Conservation (phyloP, 2,888 invertebrate genomes). For the Thyatira batis region DNA sequence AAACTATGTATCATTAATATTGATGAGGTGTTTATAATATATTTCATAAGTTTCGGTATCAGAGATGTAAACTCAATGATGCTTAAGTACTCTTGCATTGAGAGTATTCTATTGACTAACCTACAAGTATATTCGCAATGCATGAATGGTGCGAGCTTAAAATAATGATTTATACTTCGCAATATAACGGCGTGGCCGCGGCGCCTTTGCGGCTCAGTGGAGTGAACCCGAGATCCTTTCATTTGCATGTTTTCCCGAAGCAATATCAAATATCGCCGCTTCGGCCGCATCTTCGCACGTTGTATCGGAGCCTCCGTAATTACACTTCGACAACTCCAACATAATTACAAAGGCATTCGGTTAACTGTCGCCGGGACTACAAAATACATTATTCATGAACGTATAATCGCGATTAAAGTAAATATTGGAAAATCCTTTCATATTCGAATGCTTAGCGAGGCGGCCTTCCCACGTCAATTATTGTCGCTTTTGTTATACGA, state of each 20-base stretch:
- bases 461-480: constrained; percentile 32
- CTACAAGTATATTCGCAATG: constrained; percentile 8
- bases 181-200: constrained; percentile 19
- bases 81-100: constrained; percentile 27
- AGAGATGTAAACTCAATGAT: constrained; percentile 18
- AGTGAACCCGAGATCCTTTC: constrained; percentile 55
- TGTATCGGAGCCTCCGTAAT: constrained; percentile 52
- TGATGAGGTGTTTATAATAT: constrained; percentile 1
- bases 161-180: constrained; percentile 40
- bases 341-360: constrained; percentile 50
- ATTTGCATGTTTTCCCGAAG: constrained; percentile 71
- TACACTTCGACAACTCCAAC: constrained; percentile 55
- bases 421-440: constrained; percentile 53
- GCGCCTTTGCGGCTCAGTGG: constrained; percentile 18
- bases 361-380: constrained; percentile 46
- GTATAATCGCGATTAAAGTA: constrained; percentile 56
- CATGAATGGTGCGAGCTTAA: constrained; percentile 29
- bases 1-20: not conserved
- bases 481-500: constrained; percentile 18
- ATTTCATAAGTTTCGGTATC: constrained; percentile 23
- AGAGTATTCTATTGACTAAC: constrained; percentile 36
- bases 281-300: constrained; percentile 37
- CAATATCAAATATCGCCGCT: constrained; percentile 64
- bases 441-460: constrained; percentile 26
- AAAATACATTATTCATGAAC: constrained; percentile 65